A percentile compares a stretch with the other conserved stretches of the same genome.
phyloP scores from a whole-genome alignment of 2,113 vertebrate genomes.

The Australoheros scitulus region DNA sequence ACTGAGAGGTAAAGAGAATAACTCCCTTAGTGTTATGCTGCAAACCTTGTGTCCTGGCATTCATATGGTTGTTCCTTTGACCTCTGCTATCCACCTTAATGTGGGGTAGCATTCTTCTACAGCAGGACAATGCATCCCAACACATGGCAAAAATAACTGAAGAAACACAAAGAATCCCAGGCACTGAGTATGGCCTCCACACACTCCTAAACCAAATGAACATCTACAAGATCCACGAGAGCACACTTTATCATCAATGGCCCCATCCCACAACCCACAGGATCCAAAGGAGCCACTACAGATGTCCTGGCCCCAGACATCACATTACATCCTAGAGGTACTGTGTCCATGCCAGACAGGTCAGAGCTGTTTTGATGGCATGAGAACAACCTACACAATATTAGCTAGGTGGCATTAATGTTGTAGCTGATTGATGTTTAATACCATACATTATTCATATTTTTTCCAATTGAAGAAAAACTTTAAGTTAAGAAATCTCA shows the following conservation, averaged over 20 bases:
- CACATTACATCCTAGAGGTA: neutral
- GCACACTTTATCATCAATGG: neutral
- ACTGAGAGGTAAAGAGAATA: neutral
- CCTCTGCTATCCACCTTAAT: neutral
- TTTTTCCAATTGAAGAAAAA: neutral
- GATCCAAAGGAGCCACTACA: neutral
- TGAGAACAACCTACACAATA: no score
- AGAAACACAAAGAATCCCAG: neutral
- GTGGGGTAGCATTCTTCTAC: neutral
- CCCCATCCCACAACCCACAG: neutral
- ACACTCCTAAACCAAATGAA: neutral
- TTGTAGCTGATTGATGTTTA: neutral
- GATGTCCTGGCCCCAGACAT: neutral
- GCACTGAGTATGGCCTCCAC: neutral
- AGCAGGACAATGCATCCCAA: neutral
- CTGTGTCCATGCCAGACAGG: neutral
- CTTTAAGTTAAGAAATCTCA: neutral
- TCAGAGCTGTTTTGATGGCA: neutral
- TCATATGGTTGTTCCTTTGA: neutral
- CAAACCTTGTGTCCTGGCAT: neutral
- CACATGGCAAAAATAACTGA: neutral
- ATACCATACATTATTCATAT: neutral
- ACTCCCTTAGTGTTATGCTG: no score
- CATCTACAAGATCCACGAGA: neutral
- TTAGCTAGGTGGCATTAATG: neutral